Evolutionary conservation across 2,888 invertebrate genomes (phyloP).

Genomic region (Vanessa cardui): DNA sequence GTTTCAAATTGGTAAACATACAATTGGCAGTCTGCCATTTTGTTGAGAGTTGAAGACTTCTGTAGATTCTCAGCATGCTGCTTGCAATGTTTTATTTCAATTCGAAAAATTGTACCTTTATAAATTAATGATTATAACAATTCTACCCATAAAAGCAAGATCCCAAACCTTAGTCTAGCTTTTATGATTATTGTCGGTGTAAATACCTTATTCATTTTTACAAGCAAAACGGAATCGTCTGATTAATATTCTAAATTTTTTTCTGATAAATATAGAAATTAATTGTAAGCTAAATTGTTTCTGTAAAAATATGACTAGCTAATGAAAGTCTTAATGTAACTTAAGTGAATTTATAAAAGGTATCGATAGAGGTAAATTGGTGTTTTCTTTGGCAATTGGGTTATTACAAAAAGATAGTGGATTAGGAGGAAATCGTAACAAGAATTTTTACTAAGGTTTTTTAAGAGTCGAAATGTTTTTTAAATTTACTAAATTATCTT

Average conservation of each 20-base stretch:
- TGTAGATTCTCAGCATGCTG: not conserved
- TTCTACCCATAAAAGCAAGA: not conserved
- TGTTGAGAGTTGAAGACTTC: conserved; percentile 5
- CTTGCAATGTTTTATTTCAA: not conserved
- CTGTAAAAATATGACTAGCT: conserved; percentile 14
- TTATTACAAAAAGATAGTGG: conserved; percentile 30
- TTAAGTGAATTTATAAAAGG: conserved; percentile 27
- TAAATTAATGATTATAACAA: not conserved
- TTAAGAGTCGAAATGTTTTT: not conserved
- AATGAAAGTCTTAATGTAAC: conserved; percentile 21
- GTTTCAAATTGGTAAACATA: not conserved
- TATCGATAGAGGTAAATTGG: conserved; percentile 44
- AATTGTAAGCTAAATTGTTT: conserved; percentile 8
- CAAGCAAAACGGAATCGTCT: not conserved
- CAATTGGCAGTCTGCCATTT: conserved; percentile 20
- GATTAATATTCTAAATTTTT: not conserved
- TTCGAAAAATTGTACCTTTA: not conserved
- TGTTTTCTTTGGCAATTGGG: conserved; percentile 46
- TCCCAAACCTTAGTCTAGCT: not conserved
- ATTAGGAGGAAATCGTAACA: conserved; percentile 6
- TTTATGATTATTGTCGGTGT: conserved; percentile 2
- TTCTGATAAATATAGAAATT: not conserved
- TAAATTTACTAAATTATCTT: not conserved
- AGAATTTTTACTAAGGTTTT: conserved; percentile 3
- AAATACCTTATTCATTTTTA: not conserved